Evolutionary conservation across 2,888 invertebrate species (phyloP), one percentile per base, ranked within the genome.

Genomic region (Leucozona laternaria): DNA sequence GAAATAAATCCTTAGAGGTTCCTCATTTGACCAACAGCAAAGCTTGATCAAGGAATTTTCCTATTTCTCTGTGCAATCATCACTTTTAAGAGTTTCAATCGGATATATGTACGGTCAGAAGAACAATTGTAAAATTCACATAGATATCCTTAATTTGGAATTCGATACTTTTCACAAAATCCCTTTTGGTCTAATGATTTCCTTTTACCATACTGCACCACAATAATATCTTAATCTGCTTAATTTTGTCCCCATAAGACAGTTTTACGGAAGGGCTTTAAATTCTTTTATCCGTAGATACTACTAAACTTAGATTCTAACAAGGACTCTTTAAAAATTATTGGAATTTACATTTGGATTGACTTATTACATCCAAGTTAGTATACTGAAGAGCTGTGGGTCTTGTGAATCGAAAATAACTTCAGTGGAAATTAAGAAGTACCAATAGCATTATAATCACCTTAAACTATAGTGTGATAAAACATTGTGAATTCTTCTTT

Each of bases 1-100:
- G 72, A 78, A 75, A 82, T 57, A 71, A 60, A 50, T 87, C 87
- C 87, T 87, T 83, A 50, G 87, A 87, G 87, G 79, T 79, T 83
- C 71, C 60, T 87, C 66, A 83, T 87, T 87, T 79, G 64, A 57
- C 60, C 86, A 78, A 53, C 15, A 66, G 34, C 48, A 64, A 62
- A 58, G 58, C 60, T 53, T 10, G 60, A 58, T 72, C 77, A 60
- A 62, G 13, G 60, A 80, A 48, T 70, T 68, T 68, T 75, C 75
- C 75, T 31, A 75, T 86, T 70, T 77, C 62, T 82, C 60, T 55
- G 37, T 71, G 78, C 86, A 86, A 86, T 86, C 86, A 86, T 79
- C 84, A 78, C 81, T 77, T 80, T 66, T 53, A 68, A 34, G 62
- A 34, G 62, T 76, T 57, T 43, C 28, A 37, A 62, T 55, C 40